A percentile compares a stretch with the other conserved stretches of the same genome.
Conservation (phyloP, 2,797 vertebrate genomes). For the Poeciliopsis paucimaculata region DNA sequence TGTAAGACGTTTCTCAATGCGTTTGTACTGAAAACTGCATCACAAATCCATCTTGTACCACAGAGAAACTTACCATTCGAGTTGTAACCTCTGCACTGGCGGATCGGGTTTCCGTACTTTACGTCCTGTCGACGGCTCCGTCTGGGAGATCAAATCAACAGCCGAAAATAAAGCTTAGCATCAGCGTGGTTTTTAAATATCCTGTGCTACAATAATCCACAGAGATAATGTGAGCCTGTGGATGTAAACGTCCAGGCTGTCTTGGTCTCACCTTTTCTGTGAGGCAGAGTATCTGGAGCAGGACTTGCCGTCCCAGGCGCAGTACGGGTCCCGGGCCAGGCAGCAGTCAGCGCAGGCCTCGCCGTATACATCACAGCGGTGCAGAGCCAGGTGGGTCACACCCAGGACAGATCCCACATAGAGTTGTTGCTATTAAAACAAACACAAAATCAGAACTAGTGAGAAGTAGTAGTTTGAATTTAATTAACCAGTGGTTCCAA, state of each 20-base stretch:
- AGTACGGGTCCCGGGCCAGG: constrained; percentile 96
- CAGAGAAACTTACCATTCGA: constrained; percentile 86
- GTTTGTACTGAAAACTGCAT: not conserved
- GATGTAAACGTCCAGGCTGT: not conserved
- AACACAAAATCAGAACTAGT: constrained; percentile 8
- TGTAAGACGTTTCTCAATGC: not conserved
- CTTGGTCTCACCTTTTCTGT: constrained; percentile 90
- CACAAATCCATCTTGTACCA: not conserved
- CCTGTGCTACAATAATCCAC: not conserved
- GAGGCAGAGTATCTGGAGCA: constrained; percentile 96
- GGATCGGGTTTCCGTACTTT: constrained; percentile 95
- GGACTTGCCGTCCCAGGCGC: constrained; percentile 97
- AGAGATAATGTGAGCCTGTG: not conserved
- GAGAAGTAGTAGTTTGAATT: not conserved
- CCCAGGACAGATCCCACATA: constrained; percentile 92
- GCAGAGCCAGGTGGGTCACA: constrained; percentile 94
- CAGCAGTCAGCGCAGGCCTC: constrained; percentile 98
- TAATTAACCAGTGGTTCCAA: not conserved
- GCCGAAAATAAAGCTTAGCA: constrained; percentile 39
- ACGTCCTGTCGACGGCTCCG: constrained; percentile 96
- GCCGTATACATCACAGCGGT: constrained; percentile 95
- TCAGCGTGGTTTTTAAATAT: constrained; percentile 14
- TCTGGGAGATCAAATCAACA: constrained; percentile 75
- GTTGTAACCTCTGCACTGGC: constrained; percentile 97
- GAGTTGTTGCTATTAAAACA: constrained; percentile 90